Evolutionary conservation across 2,113 vertebrate genomes (phyloP).

Genomic region (Oreochromis aureus): DNA sequence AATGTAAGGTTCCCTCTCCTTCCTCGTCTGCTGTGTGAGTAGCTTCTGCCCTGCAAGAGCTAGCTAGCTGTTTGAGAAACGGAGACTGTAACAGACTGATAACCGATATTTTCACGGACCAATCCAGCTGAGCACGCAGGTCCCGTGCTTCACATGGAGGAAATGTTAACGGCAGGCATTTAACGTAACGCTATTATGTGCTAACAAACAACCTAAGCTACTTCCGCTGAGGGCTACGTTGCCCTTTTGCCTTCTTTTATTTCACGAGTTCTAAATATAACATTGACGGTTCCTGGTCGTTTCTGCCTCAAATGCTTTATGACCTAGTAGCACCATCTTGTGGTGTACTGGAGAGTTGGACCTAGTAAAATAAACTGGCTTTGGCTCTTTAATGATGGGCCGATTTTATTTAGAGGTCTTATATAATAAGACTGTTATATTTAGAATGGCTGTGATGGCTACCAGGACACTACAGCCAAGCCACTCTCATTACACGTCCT

Average conservation of each 20-base stretch:
- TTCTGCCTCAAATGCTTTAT: not conserved
- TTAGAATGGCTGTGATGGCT: not conserved
- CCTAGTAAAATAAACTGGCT: not conserved
- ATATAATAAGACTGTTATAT: not conserved
- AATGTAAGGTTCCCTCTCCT: not conserved
- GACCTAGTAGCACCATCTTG: not conserved
- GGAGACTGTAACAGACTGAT: not conserved
- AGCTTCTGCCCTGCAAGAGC: not conserved
- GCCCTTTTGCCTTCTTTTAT: not conserved
- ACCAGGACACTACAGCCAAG: not conserved
- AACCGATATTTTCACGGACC: constrained; percentile 15
- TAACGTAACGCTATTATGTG: not conserved
- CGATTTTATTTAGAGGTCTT: not conserved
- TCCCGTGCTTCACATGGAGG: not conserved
- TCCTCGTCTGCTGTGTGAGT: not conserved
- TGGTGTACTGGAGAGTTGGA: not conserved
- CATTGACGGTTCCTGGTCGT: not conserved
- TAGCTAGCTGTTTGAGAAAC: constrained; percentile 16
- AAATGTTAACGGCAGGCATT: not conserved
- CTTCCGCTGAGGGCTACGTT: fast-evolving
- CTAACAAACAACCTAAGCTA: not conserved
- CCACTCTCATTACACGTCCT: not conserved
- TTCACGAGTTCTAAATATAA: not conserved
- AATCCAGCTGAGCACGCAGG: constrained; percentile 19
- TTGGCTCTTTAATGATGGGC: not conserved